Evolutionary conservation across 2,888 invertebrate species (phyloP).

Genomic region (Hesperia comma): DNA sequence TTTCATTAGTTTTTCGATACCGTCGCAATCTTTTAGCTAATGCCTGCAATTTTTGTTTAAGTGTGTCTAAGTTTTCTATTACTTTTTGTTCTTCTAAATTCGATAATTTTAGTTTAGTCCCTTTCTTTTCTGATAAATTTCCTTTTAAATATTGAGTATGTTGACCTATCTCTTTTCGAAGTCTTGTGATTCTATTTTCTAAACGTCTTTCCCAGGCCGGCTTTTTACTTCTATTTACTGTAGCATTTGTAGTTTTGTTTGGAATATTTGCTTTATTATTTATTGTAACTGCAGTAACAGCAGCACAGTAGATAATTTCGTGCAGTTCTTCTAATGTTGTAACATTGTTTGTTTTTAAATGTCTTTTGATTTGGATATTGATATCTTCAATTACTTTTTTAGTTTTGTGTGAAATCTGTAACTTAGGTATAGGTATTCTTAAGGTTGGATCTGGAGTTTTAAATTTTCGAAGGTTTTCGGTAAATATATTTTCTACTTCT

Average conservation of each 20-base stretch:
- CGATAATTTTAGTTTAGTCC: neutral
- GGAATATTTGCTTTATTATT: neutral
- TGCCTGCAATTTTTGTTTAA: neutral
- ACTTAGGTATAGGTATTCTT: neutral
- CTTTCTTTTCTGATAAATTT: neutral
- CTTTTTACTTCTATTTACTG: neutral
- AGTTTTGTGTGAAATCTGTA: conserved; percentile 1
- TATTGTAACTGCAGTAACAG: neutral
- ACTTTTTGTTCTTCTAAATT: neutral
- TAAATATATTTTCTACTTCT: neutral
- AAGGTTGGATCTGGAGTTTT: neutral
- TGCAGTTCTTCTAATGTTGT: conserved; percentile 1
- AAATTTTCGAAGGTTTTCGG: neutral
- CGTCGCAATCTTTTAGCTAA: neutral
- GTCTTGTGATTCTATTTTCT: neutral
- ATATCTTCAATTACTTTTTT: neutral
- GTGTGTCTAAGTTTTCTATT: neutral
- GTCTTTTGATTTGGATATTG: neutral
- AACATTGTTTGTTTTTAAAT: neutral
- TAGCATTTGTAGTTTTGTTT: neutral
- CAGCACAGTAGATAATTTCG: neutral
- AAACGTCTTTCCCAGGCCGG: neutral
- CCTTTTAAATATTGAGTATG: neutral
- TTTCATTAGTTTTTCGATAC: neutral
- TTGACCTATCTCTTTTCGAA: neutral